Evolutionary conservation across 2,888 invertebrate genomes (phyloP), one percentile per base, ranked within the genome.

Genomic region (Dryomyza anilis): DNA sequence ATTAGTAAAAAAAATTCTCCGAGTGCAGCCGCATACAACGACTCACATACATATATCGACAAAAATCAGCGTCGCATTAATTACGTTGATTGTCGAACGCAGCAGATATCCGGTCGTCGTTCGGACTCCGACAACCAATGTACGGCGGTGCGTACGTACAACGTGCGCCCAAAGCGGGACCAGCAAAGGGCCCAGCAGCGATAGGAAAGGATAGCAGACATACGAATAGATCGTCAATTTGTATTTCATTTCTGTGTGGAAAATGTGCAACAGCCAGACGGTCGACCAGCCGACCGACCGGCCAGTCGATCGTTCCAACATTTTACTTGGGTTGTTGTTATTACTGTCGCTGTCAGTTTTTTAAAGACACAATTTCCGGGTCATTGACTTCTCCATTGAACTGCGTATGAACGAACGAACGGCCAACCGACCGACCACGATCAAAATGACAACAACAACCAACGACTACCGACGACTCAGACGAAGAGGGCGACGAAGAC

Each of bases 311-410:
- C 58, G 43, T 39, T 43, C 16, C 43, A 19, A n/a, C 39, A 43
- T 43, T 30, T 16, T 23, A 30, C n/a, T 12, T 39, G 12, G 39
- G 67, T 46, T 69, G 67, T 63, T 65, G 69, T 67, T 71, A 73
- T 69, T 73, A 71, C 69, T 71, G 72, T 71, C 77, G 75, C 73
- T 76, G 75, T 67, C 69, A 70, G 68, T 72, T 72, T 70, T 75
- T 72, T 71, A 75, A 72, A 77, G 79, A 80, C 79, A 81, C 81
- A 81, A 80, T 82, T 82, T 82, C 81, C 81, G 81, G 81, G 81
- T 83, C 81, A 81, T 79, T 81, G 81, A 82, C 81, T 74, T 73
- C 70, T 70, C 67, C 78, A 78, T 79, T 77, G 77, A 78, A 77
- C 72, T 76, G 78, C 76, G 75, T 78, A 75, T 73, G 77, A 71